These are phyloP conservation scores for Triops cancriformis DNA, from an alignment of 1,140 invertebrate species.

Conservation along the genomic window DNA sequence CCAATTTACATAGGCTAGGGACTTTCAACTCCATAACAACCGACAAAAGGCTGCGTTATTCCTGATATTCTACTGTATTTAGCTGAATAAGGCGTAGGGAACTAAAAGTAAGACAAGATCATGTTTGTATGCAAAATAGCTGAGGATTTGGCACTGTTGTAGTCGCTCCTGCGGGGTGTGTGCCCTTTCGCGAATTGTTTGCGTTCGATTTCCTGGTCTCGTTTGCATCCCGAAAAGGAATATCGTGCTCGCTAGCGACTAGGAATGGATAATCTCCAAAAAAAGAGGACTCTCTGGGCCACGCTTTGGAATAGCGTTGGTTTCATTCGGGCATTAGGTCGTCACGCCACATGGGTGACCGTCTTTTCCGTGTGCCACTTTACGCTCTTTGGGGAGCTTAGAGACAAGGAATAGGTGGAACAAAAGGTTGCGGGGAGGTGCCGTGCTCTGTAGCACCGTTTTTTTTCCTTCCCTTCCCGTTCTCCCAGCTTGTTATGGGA, in stretches of 20 bases:
- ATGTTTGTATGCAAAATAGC: no score
- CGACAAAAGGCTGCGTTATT: no score
- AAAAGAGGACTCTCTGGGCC: neutral
- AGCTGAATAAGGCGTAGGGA: no score
- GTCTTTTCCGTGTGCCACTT: constrained; percentile 3
- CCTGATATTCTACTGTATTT: no score
- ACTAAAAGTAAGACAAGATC: no score
- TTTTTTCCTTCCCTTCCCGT: neutral
- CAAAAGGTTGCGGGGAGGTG: neutral
- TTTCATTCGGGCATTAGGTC: constrained; percentile 10
- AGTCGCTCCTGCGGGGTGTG: no score
- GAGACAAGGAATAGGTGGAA: neutral
- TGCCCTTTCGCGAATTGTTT: no score
- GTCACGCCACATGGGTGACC: constrained; percentile 11
- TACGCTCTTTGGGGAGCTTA: neutral
- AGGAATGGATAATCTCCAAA: neutral
- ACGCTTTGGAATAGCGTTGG: neutral
- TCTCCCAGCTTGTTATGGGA: no score
- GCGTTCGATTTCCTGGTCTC: neutral
- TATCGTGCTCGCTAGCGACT: neutral
- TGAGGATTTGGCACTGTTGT: no score
- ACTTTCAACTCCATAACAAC: no score
- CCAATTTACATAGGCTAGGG: no score
- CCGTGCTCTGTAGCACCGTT: neutral
- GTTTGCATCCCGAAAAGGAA: neutral